These are phyloP conservation scores for Xiphophorus couchianus DNA, from an alignment of 2,113 vertebrate genomes.

Conservation along the genomic window DNA sequence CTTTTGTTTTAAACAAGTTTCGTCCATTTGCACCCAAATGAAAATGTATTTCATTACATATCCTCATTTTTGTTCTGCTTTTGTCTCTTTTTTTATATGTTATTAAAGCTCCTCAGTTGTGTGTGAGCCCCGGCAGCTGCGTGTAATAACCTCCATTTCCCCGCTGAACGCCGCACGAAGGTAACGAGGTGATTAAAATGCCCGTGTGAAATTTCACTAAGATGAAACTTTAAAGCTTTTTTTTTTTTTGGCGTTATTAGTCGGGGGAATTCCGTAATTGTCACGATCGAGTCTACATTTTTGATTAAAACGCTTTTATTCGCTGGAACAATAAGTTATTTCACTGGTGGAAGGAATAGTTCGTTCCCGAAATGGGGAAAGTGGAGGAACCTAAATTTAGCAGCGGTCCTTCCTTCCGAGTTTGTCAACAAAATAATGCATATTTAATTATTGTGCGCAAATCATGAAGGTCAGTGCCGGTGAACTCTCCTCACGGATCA, in stretches of 20 bases:
- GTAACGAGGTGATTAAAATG: conserved; percentile 23
- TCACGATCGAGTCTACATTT: conserved; percentile 21
- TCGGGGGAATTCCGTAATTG: conserved; percentile 5
- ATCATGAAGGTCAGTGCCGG: conserved; percentile 60
- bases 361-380: not conserved
- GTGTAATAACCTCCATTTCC: not conserved
- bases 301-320: not conserved
- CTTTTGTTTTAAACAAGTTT: conserved; percentile 41
- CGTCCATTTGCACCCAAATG: conserved; percentile 13
- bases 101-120: conserved; percentile 1
- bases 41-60: conserved; percentile 28
- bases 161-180: conserved; percentile 6
- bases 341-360: too few species aligned
- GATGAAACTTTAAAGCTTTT: conserved; percentile 19
- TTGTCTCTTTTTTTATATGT: not conserved
- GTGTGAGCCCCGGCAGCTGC: conserved; percentile 1
- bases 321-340: not conserved
- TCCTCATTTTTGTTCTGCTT: conserved; percentile 10
- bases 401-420: conserved; percentile 12
- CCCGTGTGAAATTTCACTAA: conserved; percentile 23
- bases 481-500: conserved; percentile 59
- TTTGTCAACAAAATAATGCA: conserved; percentile 57
- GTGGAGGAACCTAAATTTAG: conserved; percentile 22
- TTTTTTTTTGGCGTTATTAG: conserved; percentile 20
- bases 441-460: conserved; percentile 62